Base-by-base conservation (phyloP, 2,888 invertebrate species). In the Himalopsyche anomala region DNA sequence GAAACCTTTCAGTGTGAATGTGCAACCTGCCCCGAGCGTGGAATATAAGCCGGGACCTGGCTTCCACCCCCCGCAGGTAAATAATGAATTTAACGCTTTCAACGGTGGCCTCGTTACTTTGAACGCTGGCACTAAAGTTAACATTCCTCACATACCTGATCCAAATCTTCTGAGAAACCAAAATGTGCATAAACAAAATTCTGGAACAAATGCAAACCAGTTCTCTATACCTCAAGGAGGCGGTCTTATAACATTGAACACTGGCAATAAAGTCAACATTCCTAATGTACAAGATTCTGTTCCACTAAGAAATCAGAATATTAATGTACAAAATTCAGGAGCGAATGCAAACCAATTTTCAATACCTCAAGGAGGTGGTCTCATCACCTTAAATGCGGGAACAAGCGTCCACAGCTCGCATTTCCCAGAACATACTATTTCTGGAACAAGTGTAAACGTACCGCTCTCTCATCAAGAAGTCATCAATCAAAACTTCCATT, bases 1-100 rank as follows among this genome's bases (percentile, higher is more conserved):
- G 9, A 85, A 86, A 55, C 92, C 92, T 0, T 93, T 92, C 88
- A 93, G 92, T 17, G 90, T 93, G 82, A 92, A 92, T 62, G 91
- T 93, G 87, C 92, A 92, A 81, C 90, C 91, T 51, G 81, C 84
- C 40, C 56, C 84, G 28, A 85, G 80, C 8, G 83, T 80, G n/a
- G 84, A 85, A 54, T 85, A 84, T 54, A 82, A 82, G 54, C 87
- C 87, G 19, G 62, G 62, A n/a, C 86, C 87, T 19, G 84, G 55
- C 45, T 83, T 84, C 17, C 87, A 86, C 45, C 82, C 82, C 56
- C 81, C 85, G 55, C 51, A 80, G 28, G 85, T 86, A 51, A 86
- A 83, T 81, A 85, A 80, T 9, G 87, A 88, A 81, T 87, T 87
- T 54, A 88, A 87, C 51, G 88, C 86, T 9, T 88, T 88, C 55